Evolutionary conservation across 2,113 vertebrate genomes (phyloP).

Genomic region (Apteryx mantelli): DNA sequence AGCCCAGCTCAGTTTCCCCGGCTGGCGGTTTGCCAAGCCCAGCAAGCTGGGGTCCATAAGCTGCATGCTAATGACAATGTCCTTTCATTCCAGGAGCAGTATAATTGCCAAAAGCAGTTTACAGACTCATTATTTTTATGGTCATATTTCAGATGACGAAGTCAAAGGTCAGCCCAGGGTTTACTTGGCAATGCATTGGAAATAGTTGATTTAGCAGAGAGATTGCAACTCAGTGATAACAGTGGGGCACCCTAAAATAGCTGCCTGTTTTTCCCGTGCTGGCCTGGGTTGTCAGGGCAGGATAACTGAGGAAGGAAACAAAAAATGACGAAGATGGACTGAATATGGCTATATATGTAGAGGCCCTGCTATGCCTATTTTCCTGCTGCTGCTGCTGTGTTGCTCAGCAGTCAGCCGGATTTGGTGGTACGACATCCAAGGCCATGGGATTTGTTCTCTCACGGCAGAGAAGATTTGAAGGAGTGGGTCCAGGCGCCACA

Average conservation of each 20-base stretch:
- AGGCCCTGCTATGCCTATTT: background rate
- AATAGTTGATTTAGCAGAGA: conserved; percentile 67
- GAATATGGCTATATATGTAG: background rate
- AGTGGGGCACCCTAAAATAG: background rate
- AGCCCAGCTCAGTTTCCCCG: conserved; percentile 79
- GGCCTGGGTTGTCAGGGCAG: background rate
- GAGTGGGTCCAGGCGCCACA: background rate
- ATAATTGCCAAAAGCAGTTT: conserved; percentile 87
- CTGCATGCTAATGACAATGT: conserved; percentile 85
- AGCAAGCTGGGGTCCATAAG: conserved; percentile 88
- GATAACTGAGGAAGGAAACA: background rate
- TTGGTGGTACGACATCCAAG: background rate
- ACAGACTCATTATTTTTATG: conserved; percentile 84
- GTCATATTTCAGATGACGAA: conserved; percentile 81
- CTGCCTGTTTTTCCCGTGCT: background rate
- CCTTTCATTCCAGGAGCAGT: conserved; percentile 82
- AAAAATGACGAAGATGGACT: background rate
- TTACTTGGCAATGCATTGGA: conserved; percentile 61
- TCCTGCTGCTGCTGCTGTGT: background rate
- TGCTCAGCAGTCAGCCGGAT: background rate
- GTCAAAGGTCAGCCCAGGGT: conserved; percentile 78
- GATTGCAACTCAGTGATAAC: conserved; percentile 72
- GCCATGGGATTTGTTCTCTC: background rate
- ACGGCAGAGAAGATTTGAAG: background rate
- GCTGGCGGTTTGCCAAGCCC: conserved; percentile 84